Evolutionary conservation across 2,113 vertebrate species (phyloP), one percentile per base, ranked within the genome.

Genomic region (Grus americana): DNA sequence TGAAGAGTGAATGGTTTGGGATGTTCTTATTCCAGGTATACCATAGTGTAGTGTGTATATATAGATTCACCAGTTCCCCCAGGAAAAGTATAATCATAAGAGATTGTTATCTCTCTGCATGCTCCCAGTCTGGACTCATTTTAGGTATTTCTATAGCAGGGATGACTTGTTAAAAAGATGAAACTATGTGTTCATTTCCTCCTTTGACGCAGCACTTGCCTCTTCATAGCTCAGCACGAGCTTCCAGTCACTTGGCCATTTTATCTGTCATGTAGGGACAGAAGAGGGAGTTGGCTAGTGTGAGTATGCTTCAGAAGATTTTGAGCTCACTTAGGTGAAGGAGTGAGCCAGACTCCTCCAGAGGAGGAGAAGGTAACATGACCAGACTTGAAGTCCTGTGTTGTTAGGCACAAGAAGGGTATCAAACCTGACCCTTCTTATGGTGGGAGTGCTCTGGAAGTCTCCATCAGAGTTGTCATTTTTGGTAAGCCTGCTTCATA

Each of bases 71-170:
- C 36, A 73, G 83, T 78, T 96, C 79, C 86, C 59, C 52, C 40
- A 15, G 73, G 86, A 95, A 88, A 78, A 65, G 44, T 57, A 91
- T 86, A 95, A 73, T 88, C 80, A 86, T 75, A 81, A 90, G 61
- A 93, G 66, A 38, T 81, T 88, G 22, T 88, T 86, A 90, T 85
- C 34, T 93, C 70, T 92, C 93, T 92, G 61, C 85, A 79, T 93
- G 74, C n/a, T 91, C 63, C 92, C 23, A 66, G 84, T 94, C 66
- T 88, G 67, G 91, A 73, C 63, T 93, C 42, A 55, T 34, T 84
- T 67, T 40, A 81, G 21, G 30, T 92, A 52, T 96, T 94, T 92
- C 62, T 94, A 3, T 65, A 47, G 30, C 59, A 72, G n/a, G 71
- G 23, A 76, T 61, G 34, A 65, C 74, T 94, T 76, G 63, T 79